Conservation (phyloP, 2,113 vertebrate species). For the Alectura lathami region DNA sequence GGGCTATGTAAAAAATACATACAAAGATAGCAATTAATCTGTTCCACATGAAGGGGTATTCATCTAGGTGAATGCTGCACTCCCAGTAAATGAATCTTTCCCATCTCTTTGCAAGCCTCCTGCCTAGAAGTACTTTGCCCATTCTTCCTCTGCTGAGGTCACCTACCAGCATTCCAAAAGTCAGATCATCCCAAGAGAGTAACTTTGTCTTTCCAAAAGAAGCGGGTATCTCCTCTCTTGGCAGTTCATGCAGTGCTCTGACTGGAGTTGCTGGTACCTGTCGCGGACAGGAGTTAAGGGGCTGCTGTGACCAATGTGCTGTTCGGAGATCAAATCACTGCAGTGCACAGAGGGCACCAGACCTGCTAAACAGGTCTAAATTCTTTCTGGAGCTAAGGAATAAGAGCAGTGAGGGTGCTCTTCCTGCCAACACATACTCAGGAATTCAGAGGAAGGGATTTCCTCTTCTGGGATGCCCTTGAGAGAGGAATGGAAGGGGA, state of each 20-base stretch:
- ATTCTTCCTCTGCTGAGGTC: background rate
- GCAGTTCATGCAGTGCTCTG: background rate
- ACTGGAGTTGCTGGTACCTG: background rate
- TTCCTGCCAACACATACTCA: background rate
- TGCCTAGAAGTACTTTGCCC: background rate
- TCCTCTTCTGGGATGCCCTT: background rate
- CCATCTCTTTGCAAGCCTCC: background rate
- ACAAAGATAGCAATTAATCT: background rate
- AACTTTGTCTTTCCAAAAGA: background rate
- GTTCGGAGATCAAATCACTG: background rate
- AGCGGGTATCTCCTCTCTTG: background rate
- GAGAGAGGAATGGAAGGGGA: background rate
- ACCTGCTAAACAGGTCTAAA: background rate
- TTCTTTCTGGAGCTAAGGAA: background rate
- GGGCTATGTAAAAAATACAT: background rate
- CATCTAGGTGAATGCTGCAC: background rate
- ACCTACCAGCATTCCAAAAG: background rate
- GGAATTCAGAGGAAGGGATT: background rate
- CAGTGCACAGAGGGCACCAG: fast-evolving
- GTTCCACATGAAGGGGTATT: background rate
- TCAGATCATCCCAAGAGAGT: background rate
- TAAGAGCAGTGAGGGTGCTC: background rate
- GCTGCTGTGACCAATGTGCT: background rate
- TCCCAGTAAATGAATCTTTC: background rate
- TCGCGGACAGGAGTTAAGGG: background rate